Evolutionary conservation across 1,140 invertebrate genomes (phyloP), one percentile per base, ranked within the genome.

Genomic region (Dysdera silvatica): DNA sequence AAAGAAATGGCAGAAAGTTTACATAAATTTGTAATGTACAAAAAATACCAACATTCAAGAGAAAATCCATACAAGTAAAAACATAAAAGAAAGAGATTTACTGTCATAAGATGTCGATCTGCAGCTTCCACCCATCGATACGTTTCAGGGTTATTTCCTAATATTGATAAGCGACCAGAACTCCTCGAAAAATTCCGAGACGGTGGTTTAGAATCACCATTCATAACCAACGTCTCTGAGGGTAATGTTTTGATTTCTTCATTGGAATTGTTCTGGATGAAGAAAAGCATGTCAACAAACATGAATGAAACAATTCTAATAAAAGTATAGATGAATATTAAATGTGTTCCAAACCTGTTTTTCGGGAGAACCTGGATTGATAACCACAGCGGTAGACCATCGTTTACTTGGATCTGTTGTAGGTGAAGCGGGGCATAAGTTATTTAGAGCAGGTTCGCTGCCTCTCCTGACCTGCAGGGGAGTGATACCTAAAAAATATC

Each of bases 121-220:
- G 88, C 88, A 4, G 88, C 89, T 73, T 91, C 89, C 54, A 86
- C 80, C 89, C 89, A 93, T 18, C 45, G 7, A 31, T 51, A 49
- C 64, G 81, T 82, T 49, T 74, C 73, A 2, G 73, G 70, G 76
- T 82, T 82, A 59, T 84, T 84, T 23, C 83, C 83, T 23, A 88
- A 80, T 85, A 94, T 92, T 0, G 92, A 96, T n/a, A 95, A 79
- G 29, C 93, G 79, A 72, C 89, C 89, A 61, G 80, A 85, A 70
- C 80, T 77, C 49, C 81, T 69, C 26, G 74, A 73, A 68, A 82
- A 82, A 52, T 75, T 68, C 6, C 67, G 71, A 20, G 59, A 61
- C 10, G 59, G 54, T 23, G 54, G 33, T 29, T 61, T 61, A 4
- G 49, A 54, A 33, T 61, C 59, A 0, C 59, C 59, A 47, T 61